Evolutionary conservation across 2,113 vertebrate species (phyloP), one percentile per base, ranked within the genome.

Genomic region (Thalassoma bifasciatum): DNA sequence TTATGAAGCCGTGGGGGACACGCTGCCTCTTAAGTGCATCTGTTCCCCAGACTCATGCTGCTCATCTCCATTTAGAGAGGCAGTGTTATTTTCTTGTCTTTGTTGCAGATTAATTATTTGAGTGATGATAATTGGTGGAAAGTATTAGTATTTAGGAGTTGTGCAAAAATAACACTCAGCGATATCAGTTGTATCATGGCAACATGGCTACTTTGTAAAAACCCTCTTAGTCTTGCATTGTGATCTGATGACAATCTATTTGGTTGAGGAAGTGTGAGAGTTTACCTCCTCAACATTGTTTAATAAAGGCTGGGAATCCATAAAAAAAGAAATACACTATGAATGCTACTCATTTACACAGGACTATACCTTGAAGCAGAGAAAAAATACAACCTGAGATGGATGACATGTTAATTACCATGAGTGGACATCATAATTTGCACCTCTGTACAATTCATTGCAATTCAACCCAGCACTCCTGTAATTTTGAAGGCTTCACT

Each of bases 11-110:
- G n/a, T 65, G 36, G 24, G 22, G 77, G 40, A 11, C 30, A 65
- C 67, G 59, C 30, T 71, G 85, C 72, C 59, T 75, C 70, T 62
- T 81, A 44, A 83, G 75, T 54, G 57, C 77, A 53, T 79, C 53
- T 65, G 40, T 83, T 66, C 82, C 46, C 61, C 40, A 51, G 56
- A 75, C 64, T 86, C 52, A 79, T 47, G 65, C 67, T 52, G 75
- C 54, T 69, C 66, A 57, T 90, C 75, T 77, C 76, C 53, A 74
- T 81, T 85, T 42, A 81, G 53, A 21, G 53, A 61, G 52, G 17
- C 9, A 14, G 57, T 79, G 44, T 76, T 81, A 69, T 79, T 71
- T 66, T 42, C 69, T 34, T 34, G 54, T 60, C 60, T 72, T 62
- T 30, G 30, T 30, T 30, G 30, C 30, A 30, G 30, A 30, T 75